Percentiles rank a stretch among this genome's conserved stretches.
These are phyloP conservation scores for Petrocephalus microphthalmus DNA, from an alignment of 2,113 vertebrate genomes.

Conservation along the genomic window DNA sequence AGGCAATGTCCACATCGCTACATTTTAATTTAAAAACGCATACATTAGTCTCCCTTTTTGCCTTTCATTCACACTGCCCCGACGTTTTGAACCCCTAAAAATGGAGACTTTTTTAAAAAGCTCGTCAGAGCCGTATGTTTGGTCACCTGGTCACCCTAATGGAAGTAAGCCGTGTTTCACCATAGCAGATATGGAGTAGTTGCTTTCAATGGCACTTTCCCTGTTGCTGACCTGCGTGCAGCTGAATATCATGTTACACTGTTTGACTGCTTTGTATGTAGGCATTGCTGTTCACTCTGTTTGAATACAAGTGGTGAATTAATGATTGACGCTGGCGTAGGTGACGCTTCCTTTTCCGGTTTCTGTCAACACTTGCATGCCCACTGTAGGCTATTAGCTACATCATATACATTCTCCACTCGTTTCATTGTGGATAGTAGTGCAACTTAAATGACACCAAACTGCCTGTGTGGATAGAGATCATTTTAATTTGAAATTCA, in stretches of 20 bases:
- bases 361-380: not conserved
- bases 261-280: too few species aligned
- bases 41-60: not conserved
- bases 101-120: not conserved
- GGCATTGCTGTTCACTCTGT: too few species aligned
- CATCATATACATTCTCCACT: not conserved
- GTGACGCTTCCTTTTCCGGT: not conserved
- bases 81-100: not conserved
- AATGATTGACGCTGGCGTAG: too few species aligned
- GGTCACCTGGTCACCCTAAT: too few species aligned
- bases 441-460: not conserved
- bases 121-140: not conserved
- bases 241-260: too few species aligned
- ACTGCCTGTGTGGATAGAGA: not conserved
- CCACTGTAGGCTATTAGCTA: not conserved
- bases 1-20: not conserved
- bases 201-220: too few species aligned
- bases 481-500: not conserved
- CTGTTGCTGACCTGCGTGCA: too few species aligned
- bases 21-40: not conserved
- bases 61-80: not conserved
- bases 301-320: too few species aligned
- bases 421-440: not conserved
- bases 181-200: too few species aligned
- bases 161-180: not conserved